Evolutionary conservation across 2,888 invertebrate species (phyloP), one percentile per base, ranked within the genome.

Genomic region (Troides helena): DNA sequence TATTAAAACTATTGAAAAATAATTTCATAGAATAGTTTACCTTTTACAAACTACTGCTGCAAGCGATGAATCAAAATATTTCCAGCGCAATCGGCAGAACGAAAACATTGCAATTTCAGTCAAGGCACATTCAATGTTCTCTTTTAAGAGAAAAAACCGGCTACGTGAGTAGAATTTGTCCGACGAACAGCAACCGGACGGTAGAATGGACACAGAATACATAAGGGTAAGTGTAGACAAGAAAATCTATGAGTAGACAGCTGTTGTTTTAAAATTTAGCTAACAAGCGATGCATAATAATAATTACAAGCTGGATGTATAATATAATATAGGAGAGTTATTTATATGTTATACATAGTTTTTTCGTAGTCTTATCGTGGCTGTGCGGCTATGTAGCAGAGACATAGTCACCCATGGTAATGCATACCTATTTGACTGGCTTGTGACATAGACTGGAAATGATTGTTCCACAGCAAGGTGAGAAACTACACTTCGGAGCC

Each of bases 51-150:
- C 53, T 18, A 53, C 1, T 7, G 53, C n/a, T n/a, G 53, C n/a
- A 53, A 87, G 84, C 82, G 85, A 79, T 80, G 83, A 90, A 90
- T 89, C 90, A 89, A 88, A 90, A 87, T 84, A 83, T 78, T 81
- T 80, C 77, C 80, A 78, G 83, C 80, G 81, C 80, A 80, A 76
- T 76, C 81, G 77, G 62, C 61, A 25, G 53, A 71, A 67, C 67
- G 63, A 86, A 89, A 91, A 89, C 86, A 90, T 88, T 86, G 86
- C 89, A 88, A 90, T 91, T 91, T 91, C 78, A 90, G 88, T 89
- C 89, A 73, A 81, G 71, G 85, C 90, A 87, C 89, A 89, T 88
- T 85, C 86, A 74, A 78, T 76, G 78, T 77, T 78, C 82, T 81
- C 85, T 87, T 86, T 85, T 86, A 86, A 89, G 88, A 88, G 84